Conservation (phyloP, 2,888 invertebrate species). For the Teleiodes luculella region DNA sequence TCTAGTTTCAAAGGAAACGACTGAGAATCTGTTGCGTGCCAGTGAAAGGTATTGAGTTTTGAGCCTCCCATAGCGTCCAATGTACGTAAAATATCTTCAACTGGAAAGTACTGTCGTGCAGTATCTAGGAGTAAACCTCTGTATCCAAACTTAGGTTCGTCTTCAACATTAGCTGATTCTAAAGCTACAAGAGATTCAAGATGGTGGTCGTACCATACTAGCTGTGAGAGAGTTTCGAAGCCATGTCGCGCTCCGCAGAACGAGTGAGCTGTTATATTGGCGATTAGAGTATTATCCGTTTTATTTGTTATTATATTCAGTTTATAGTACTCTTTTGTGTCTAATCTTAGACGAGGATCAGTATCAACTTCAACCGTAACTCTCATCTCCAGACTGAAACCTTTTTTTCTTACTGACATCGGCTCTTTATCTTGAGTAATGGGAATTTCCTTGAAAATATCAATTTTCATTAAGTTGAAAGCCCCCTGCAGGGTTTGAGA, state of each 20-base stretch:
- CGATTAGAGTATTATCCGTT: conserved; percentile 71
- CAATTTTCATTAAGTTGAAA: conserved; percentile 71
- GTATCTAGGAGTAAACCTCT: conserved; percentile 95
- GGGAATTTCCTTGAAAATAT: conserved; percentile 39
- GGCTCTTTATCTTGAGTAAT: background rate
- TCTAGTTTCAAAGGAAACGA: conserved; percentile 92
- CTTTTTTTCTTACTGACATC: background rate
- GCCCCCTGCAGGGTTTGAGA: conserved; percentile 68
- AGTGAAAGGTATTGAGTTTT: conserved; percentile 95
- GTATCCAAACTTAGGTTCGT: conserved; percentile 87
- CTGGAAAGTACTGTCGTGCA: conserved; percentile 91
- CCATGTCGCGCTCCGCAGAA: conserved; percentile 89
- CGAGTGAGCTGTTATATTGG: conserved; percentile 81
- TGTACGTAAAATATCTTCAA: conserved; percentile 83
- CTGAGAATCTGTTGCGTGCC: conserved; percentile 95
- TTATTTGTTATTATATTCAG: conserved; percentile 75
- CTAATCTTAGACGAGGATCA: conserved; percentile 80
- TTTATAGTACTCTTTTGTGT: conserved; percentile 87
- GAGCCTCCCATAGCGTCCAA: conserved; percentile 93
- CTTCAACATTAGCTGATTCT: conserved; percentile 82
- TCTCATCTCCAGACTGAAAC: conserved; percentile 31
- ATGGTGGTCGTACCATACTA: conserved; percentile 87
- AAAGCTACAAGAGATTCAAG: conserved; percentile 80
- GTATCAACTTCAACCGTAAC: conserved; percentile 74
- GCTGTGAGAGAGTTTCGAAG: conserved; percentile 86